Percentiles rank a stretch among this genome's conserved stretches.
Evolutionary conservation across 2,113 vertebrate species (phyloP).

Genomic region (Colius striatus): DNA sequence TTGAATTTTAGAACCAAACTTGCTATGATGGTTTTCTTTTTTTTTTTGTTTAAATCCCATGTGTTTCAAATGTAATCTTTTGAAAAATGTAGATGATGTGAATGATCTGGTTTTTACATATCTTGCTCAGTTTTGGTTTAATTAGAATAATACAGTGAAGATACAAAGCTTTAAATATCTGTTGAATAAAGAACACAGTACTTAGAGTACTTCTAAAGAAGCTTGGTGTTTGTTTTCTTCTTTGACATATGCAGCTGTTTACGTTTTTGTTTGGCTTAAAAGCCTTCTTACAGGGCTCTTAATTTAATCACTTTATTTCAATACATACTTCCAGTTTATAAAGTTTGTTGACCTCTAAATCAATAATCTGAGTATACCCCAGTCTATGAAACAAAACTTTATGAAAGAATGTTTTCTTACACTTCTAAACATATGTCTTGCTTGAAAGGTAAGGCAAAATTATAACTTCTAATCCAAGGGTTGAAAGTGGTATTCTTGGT

Average conservation of each 20-base stretch:
- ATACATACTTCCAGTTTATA: not conserved
- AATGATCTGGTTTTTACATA: not conserved
- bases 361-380: not conserved
- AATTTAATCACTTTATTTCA: not conserved
- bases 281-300: not conserved
- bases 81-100: not conserved
- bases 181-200: not conserved
- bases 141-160: not conserved
- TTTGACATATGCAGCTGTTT: not conserved
- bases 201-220: not conserved
- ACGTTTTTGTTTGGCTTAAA: not conserved
- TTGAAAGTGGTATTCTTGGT: not conserved
- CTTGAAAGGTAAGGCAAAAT: not conserved
- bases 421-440: not conserved
- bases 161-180: not conserved
- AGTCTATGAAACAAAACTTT: not conserved
- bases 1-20: not conserved
- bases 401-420: not conserved
- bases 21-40: accelerated
- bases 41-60: not conserved
- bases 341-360: not conserved
- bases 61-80: not conserved
- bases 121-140: not conserved
- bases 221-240: not conserved
- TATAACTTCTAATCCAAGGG: not conserved